phyloP scores from a whole-genome alignment of 1,140 invertebrate species.

The Gonioctena quinquepunctata region DNA sequence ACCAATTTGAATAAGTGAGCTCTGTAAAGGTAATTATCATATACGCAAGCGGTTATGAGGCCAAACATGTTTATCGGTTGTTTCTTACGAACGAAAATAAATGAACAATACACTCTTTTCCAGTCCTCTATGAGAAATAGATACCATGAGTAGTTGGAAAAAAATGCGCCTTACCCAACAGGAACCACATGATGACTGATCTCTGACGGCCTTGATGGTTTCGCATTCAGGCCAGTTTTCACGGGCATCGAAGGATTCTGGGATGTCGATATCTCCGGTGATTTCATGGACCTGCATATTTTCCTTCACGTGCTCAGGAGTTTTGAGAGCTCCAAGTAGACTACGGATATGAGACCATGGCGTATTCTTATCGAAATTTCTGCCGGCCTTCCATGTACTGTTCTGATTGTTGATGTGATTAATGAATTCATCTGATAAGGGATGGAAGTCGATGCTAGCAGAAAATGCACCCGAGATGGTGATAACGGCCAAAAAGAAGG shows the following conservation, averaged over 20 bases:
- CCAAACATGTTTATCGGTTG: too few relatives aligned
- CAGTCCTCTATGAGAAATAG: too few relatives aligned
- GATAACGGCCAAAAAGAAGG: not conserved
- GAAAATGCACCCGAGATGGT: not conserved
- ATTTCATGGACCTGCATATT: slow-evolving; percentile 58
- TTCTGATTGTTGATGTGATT: slow-evolving; percentile 18
- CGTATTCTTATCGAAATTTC: slow-evolving; percentile 22
- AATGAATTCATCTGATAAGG: slow-evolving; percentile 26
- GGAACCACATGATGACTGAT: slow-evolving; percentile 27
- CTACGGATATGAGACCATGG: not conserved
- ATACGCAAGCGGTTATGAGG: too few relatives aligned
- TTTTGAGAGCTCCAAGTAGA: not conserved
- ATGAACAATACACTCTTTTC: too few relatives aligned
- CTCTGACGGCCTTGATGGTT: slow-evolving; percentile 10
- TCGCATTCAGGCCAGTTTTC: slow-evolving; percentile 53
- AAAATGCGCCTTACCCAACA: slow-evolving; percentile 26
- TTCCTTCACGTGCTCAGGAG: slow-evolving; percentile 17
- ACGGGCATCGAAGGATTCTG: slow-evolving; percentile 26
- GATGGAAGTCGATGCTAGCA: slow-evolving; percentile 24
- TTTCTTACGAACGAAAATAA: too few relatives aligned
- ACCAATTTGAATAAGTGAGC: too few relatives aligned
- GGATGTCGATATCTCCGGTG: slow-evolving; percentile 21
- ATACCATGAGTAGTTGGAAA: too few relatives aligned
- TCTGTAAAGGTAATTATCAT: too few relatives aligned
- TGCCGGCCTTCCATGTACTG: slow-evolving; percentile 26